Evolutionary conservation across 2,113 vertebrate genomes (phyloP), one percentile per base, ranked within the genome.

Genomic region (Sphaerodactylus townsendi): DNA sequence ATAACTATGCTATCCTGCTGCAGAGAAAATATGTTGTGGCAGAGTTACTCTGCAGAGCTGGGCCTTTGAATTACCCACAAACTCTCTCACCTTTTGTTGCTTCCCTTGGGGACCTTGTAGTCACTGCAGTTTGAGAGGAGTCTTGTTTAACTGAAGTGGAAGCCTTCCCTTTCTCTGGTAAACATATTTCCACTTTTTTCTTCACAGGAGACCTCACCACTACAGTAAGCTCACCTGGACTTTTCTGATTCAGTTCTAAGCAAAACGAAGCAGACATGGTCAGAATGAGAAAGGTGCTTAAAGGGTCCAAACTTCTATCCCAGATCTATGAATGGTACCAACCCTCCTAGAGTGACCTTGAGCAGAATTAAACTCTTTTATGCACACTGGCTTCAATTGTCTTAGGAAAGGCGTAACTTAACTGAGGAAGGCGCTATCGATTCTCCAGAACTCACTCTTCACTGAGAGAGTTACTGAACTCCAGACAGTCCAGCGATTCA

Each of bases 61-160:
- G 33, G 7, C 17, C 59, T 46, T 19, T 59, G 14, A 14, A 25
- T 8, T 4, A 6, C 30, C 17, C 28, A 48, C 25, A 23, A 66
- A 71, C 71, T 23, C 85, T 23, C 85, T 86, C 46, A 86, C 85
- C 80, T 72, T 86, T 82, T 21, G 33, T 37, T 39, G 75, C 23
- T 19, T 46, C 80, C 30, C 66, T 78, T 44, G 80, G 75, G 37
- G 80, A 79, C 33, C 4, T 0, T 2, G 33, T 5, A 50, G 39
- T 1, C 3, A 21, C 2, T 13, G 66, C 50, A 28, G 10, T 78
- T 14, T 17, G 33, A 7, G 19, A 19, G 65, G 19, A 28, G 8
- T 0, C 25, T 72, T n/a, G 21, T 15, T 82, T 82, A 28, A 71
- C 1, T 2, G 68, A 50, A 33, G 30, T 10, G 33, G 53, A 44